phyloP scores from a whole-genome alignment of 2,113 vertebrate genomes.

The Oxygymnocypris stewartii region DNA sequence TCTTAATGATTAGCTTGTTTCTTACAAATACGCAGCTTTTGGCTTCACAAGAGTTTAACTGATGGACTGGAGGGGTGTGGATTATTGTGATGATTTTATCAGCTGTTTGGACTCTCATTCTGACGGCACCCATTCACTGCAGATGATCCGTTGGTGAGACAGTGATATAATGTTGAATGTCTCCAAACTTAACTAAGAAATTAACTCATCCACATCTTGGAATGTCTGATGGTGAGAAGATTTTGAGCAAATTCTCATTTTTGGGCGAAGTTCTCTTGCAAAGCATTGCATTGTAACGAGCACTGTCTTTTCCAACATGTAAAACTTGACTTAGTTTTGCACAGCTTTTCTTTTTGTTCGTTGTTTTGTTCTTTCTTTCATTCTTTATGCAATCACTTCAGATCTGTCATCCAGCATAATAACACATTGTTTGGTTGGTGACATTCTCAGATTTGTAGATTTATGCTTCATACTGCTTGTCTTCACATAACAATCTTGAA shows the following conservation, averaged over 20 bases:
- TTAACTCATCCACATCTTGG: background rate
- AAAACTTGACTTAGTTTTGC: background rate
- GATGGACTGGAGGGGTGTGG: background rate
- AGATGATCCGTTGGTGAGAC: background rate
- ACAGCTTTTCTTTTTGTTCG: background rate
- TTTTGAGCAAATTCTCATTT: background rate
- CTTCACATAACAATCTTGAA: background rate
- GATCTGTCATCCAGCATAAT: constrained; percentile 18
- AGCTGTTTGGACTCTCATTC: background rate
- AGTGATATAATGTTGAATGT: background rate
- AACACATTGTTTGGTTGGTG: constrained; percentile 3
- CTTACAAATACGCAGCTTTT: background rate
- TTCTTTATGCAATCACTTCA: background rate
- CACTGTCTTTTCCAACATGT: background rate
- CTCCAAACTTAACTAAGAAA: background rate
- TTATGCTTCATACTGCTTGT: background rate
- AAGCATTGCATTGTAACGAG: background rate
- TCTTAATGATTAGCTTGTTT: background rate
- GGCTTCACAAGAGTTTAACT: background rate
- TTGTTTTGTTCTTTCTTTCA: background rate
- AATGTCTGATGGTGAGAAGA: background rate
- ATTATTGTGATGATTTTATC: background rate
- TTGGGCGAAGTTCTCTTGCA: background rate
- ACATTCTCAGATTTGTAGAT: constrained; percentile 8
- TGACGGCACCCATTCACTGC: background rate